Percentiles rank a stretch among this genome's conserved stretches.
These are phyloP conservation scores for Proales similis DNA, from an alignment of 1,140 invertebrate species.

Conservation along the genomic window DNA sequence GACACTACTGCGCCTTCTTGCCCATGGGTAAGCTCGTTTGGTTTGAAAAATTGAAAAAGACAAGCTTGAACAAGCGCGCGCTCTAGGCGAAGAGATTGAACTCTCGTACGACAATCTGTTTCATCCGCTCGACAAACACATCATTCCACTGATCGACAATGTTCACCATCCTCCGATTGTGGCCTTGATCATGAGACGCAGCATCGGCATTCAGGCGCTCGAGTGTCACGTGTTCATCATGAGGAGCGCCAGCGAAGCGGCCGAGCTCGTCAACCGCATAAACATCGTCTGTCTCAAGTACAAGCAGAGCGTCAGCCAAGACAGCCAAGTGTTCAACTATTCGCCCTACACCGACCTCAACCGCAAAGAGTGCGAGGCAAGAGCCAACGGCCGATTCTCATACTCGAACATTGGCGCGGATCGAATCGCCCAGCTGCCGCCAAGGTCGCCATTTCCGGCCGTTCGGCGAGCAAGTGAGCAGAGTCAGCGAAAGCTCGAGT, in stretches of 20 bases:
- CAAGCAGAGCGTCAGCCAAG: conserved; percentile 8
- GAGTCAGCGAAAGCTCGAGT: no score
- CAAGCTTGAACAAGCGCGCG: no score
- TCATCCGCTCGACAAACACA: conserved; percentile 7
- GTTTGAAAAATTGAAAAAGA: not conserved
- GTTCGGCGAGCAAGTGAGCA: no score
- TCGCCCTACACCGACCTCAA: not conserved
- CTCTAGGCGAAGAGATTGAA: not conserved
- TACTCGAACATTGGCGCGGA: not conserved
- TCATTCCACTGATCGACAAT: not conserved
- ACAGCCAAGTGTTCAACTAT: conserved; percentile 21
- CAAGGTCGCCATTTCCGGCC: conserved; percentile 12
- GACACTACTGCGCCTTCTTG: conserved; percentile 12
- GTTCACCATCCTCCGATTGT: conserved; percentile 6
- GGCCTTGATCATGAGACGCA: conserved; percentile 34
- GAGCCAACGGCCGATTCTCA: not conserved
- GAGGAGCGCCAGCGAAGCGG: not conserved
- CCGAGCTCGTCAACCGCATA: conserved; percentile 18
- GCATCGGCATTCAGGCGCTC: conserved; percentile 12
- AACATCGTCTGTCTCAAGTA: conserved; percentile 9
- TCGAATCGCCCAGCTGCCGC: conserved; percentile 6
- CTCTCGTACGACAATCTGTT: conserved; percentile 1
- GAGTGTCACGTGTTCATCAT: conserved; percentile 35
- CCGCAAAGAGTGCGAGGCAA: not conserved
- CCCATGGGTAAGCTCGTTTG: not conserved